These are phyloP conservation scores for Argyresthia albistria DNA, from an alignment of 2,888 invertebrate species.

Conservation along the genomic window DNA sequence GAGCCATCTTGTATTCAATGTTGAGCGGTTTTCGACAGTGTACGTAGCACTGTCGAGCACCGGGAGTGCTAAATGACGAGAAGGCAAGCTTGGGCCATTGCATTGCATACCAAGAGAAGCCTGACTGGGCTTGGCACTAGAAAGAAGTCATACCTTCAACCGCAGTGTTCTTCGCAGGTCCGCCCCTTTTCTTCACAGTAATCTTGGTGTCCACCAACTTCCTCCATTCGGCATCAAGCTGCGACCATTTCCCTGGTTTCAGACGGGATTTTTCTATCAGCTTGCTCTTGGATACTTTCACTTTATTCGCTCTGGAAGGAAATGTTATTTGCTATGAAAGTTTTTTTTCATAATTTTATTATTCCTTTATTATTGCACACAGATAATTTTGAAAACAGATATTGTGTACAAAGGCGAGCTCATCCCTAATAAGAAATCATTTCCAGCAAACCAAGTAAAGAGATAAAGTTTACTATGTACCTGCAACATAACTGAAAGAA, in stretches of 20 bases:
- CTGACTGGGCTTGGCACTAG: too few species aligned
- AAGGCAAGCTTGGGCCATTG: not conserved
- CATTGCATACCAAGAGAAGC: not conserved
- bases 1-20: too few species aligned
- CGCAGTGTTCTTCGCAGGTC: conserved; percentile 20
- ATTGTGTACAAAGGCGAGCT: too few species aligned
- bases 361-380: too few species aligned
- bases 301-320: conserved; percentile 59
- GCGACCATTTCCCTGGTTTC: conserved; percentile 73
- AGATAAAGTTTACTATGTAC: too few species aligned
- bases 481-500: too few species aligned
- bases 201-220: conserved; percentile 43
- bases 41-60: not conserved
- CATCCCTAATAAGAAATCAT: too few species aligned
- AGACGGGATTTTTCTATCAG: conserved; percentile 70
- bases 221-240: conserved; percentile 72
- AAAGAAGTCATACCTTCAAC: conserved; percentile 21
- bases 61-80: not conserved
- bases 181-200: conserved; percentile 30
- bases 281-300: conserved; percentile 71
- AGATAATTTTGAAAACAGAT: too few species aligned
- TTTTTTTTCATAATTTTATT: not conserved
- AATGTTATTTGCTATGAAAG: not conserved
- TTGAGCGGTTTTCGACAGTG: too few species aligned
- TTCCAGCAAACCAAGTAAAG: too few species aligned